Evolutionary conservation across 2,888 invertebrate species (phyloP).

Genomic region (Agrilus cyanescens): DNA sequence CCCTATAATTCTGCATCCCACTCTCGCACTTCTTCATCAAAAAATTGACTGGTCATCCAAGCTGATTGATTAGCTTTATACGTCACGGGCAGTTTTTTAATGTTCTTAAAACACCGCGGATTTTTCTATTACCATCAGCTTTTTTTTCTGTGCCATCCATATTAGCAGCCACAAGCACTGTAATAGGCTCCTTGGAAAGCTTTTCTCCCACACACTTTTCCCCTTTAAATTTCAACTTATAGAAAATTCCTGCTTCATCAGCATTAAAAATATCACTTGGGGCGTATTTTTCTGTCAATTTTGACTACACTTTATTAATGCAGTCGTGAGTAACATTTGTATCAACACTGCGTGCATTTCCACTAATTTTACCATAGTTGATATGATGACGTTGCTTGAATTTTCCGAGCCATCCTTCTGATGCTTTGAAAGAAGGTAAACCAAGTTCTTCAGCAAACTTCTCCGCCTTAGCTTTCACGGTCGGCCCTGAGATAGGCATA

Average conservation of each 20-base stretch:
- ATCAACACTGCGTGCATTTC: conserved; percentile 19
- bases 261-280: conserved; percentile 12
- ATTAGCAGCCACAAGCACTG: conserved; percentile 18
- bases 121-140: conserved; percentile 20
- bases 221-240: conserved; percentile 13
- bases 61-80: conserved; percentile 24
- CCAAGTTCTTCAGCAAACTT: too few relatives aligned
- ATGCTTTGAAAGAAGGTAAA: too few relatives aligned
- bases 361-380: conserved; percentile 20
- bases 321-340: conserved; percentile 16
- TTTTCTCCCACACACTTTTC: conserved; percentile 17
- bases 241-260: conserved; percentile 13
- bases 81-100: conserved; percentile 13
- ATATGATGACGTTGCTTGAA: conserved; percentile 7
- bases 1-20: conserved; percentile 20
- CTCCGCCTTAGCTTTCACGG: too few relatives aligned
- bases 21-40: conserved; percentile 14
- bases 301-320: conserved; percentile 11
- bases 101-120: conserved; percentile 20
- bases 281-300: conserved; percentile 5
- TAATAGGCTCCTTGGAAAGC: conserved; percentile 17
- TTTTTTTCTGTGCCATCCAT: conserved; percentile 18
- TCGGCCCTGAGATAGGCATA: too few relatives aligned
- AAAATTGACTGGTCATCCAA: conserved; percentile 27
- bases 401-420: too few relatives aligned